Evolutionary conservation across 2,797 vertebrate species (phyloP), one percentile per base, ranked within the genome.

Genomic region (Vireo griseus): DNA sequence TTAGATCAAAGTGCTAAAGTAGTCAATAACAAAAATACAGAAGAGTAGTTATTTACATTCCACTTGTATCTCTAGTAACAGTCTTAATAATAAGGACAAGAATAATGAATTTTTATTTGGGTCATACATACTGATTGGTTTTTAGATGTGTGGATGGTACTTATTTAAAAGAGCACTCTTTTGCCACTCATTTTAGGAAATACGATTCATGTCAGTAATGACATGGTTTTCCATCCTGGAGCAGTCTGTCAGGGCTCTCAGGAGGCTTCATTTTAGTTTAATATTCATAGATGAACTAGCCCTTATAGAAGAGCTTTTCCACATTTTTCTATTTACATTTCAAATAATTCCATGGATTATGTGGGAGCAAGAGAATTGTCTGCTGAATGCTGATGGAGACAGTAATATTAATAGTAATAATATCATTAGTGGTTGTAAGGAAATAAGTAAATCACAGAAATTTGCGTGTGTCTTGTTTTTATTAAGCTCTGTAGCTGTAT

Each of bases 261-360:
- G 28, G 87, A 81, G 87, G 16, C 5, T 63, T 94, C 9, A 4
- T 66, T 86, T 91, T 78, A 69, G 44, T 97, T 91, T 84, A 78
- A 75, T 93, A 92, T 95, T 93, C 76, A 78, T 59, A 86, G 82
- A 78, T 69, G 29, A 91, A 35, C 51, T 83, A 91, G 68, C 62
- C 75, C 33, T 68, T 81, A 5, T 24, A 73, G 73, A 84, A 78
- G 24, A 90, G 77, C 31, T 92, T 86, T 88, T 92, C 59, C 63
- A 13, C 47, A 35, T 79, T 95, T 45, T 86, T 73, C 37, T 92
- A 81, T 95, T 86, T 95, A 75, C 87, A 90, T 84, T 92, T 94
- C 40, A 94, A 86, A 84, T 81, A 78, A 65, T 81, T 85, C 50
- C 37, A 62, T 69, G 48, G 54, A 72, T 63, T 90, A 58, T 45